Evolutionary conservation across 2,888 invertebrate species (phyloP).

Genomic region (Drosophila ezoana): DNA sequence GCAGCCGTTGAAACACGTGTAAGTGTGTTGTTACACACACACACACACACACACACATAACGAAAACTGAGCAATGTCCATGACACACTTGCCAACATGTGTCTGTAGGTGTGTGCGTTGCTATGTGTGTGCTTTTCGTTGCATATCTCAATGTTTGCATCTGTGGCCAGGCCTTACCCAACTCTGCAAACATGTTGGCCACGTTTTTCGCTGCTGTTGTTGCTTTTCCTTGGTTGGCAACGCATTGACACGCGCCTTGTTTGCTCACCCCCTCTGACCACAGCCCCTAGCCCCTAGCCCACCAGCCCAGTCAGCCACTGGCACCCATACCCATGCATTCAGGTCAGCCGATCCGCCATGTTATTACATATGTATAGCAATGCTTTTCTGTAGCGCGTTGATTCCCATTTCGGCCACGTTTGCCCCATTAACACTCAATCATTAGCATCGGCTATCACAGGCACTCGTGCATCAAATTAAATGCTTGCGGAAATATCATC

Average conservation of each 20-base stretch:
- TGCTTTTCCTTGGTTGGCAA: conserved; percentile 38
- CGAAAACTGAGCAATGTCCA: conserved; percentile 64
- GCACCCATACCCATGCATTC: conserved; percentile 40
- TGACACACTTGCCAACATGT: conserved; percentile 68
- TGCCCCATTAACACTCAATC: conserved; percentile 75
- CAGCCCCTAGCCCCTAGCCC: neutral
- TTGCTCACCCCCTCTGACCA: conserved; percentile 35
- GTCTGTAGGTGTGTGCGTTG: conserved; percentile 16
- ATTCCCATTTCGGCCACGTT: conserved; percentile 62
- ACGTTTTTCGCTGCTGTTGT: conserved; percentile 20
- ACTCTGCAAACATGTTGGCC: conserved; percentile 59
- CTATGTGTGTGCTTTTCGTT: conserved; percentile 57
- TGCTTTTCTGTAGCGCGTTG: conserved; percentile 29
- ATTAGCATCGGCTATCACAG: conserved; percentile 55
- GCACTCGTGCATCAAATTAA: conserved; percentile 77
- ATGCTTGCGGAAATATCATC: conserved; percentile 64
- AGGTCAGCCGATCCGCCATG: conserved; percentile 54
- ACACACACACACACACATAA: conserved; percentile 26
- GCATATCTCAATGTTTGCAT: conserved; percentile 77
- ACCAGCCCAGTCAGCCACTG: neutral
- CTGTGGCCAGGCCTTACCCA: conserved; percentile 52
- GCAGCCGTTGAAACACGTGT: conserved; percentile 63
- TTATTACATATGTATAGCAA: conserved; percentile 41
- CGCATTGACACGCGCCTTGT: conserved; percentile 73
- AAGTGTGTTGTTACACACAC: conserved; percentile 57